A percentile compares a stretch with the other conserved stretches of the same genome.
Evolutionary conservation across 2,797 vertebrate species (phyloP).

Genomic region (Moxostoma hubbsi): DNA sequence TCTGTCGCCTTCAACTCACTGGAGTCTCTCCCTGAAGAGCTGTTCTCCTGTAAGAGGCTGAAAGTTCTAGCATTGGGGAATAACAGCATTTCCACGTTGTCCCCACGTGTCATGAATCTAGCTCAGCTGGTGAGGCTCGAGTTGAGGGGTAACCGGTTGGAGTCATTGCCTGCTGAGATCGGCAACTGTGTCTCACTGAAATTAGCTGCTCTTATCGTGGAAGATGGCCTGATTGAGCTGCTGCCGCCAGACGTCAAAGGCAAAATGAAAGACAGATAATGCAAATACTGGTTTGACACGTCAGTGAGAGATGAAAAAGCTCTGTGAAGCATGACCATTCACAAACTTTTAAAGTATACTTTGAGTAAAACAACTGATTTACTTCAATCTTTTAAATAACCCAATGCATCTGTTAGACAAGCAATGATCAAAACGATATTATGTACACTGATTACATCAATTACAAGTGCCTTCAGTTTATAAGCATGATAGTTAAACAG

Average conservation of each 20-base stretch:
- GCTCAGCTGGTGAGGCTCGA: conserved; percentile 80
- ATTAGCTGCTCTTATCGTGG: conserved; percentile 76
- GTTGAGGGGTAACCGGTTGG: conserved; percentile 85
- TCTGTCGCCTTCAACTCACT: conserved; percentile 85
- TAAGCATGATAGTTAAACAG: not conserved
- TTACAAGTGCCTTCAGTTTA: conserved; percentile 30
- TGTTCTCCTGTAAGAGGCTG: conserved; percentile 87
- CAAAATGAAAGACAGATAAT: conserved; percentile 73
- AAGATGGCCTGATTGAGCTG: conserved; percentile 79
- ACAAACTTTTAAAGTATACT: not conserved
- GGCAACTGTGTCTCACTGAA: conserved; percentile 77
- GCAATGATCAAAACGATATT: not conserved
- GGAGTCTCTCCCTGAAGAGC: conserved; percentile 83
- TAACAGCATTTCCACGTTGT: conserved; percentile 80
- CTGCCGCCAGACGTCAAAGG: conserved; percentile 79
- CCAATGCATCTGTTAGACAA: not conserved
- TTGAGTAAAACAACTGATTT: not conserved
- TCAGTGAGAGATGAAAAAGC: no score
- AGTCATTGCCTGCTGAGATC: conserved; percentile 81
- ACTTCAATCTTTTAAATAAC: not conserved
- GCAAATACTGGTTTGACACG: not conserved
- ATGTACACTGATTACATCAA: conserved; percentile 20
- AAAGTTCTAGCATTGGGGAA: conserved; percentile 79
- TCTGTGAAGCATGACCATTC: not conserved
- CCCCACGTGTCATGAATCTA: conserved; percentile 76